Conservation (phyloP, 2,888 invertebrate species). For the Apodemia hepburni region DNA sequence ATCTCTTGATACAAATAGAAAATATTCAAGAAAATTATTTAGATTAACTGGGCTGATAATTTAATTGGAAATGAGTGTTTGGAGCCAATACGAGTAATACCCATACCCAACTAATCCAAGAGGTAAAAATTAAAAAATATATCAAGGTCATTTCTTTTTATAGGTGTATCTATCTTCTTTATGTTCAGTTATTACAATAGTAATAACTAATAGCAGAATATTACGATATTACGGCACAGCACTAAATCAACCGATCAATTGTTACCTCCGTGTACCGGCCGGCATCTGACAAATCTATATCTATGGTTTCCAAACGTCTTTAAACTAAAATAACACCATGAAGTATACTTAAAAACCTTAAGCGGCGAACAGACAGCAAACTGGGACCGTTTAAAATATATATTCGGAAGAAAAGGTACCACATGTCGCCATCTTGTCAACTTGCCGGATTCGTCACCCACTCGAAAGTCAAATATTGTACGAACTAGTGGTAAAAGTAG, state of each 20-base stretch:
- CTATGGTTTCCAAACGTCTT: neutral
- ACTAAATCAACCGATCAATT: neutral
- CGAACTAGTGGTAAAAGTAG: conserved; percentile 15
- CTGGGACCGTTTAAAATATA: conserved; percentile 13
- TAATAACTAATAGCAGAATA: neutral
- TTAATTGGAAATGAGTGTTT: too few relatives aligned
- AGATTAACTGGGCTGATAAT: too few relatives aligned
- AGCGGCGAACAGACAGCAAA: neutral
- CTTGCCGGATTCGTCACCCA: conserved; percentile 70
- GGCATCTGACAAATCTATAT: conserved; percentile 27
- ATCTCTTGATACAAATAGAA: too few relatives aligned
- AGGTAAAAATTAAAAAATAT: too few relatives aligned
- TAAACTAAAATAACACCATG: neutral
- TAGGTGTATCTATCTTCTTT: too few relatives aligned
- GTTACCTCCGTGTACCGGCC: conserved; percentile 34
- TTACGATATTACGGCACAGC: neutral
- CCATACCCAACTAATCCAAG: too few relatives aligned
- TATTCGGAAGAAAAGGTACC: conserved; percentile 56
- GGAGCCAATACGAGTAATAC: too few relatives aligned
- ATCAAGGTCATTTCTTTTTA: too few relatives aligned
- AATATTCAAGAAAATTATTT: too few relatives aligned
- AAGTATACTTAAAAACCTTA: neutral
- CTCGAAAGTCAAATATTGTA: conserved; percentile 27
- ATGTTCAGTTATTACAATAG: too few relatives aligned
- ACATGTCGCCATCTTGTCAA: conserved; percentile 80